Evolutionary conservation across 1,140 invertebrate genomes (phyloP).

Genomic region (Brachionus plicatilis): DNA sequence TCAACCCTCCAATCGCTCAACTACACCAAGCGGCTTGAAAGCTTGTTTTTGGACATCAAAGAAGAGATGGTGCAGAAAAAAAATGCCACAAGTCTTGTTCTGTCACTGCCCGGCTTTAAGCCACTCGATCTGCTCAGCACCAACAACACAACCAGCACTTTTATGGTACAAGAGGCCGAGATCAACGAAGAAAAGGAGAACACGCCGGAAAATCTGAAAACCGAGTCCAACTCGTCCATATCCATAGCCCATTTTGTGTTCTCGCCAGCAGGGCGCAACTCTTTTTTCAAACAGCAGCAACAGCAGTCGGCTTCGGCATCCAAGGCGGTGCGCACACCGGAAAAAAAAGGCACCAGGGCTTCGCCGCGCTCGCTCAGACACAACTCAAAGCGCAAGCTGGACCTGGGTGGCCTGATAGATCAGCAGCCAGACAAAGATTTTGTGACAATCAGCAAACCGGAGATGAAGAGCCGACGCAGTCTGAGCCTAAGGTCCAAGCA

Average conservation of each 20-base stretch:
- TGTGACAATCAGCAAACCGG: constrained; percentile 1
- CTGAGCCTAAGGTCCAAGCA: neutral
- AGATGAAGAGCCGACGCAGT: neutral
- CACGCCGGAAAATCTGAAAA: constrained; percentile 12
- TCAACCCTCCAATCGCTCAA: neutral
- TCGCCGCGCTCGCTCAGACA: constrained; percentile 21
- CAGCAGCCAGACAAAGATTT: constrained; percentile 11
- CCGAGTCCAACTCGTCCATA: neutral
- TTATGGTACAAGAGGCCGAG: neutral
- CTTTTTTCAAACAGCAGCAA: constrained; percentile 1
- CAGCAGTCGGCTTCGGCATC: constrained; percentile 4
- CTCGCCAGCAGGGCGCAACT: constrained; percentile 24
- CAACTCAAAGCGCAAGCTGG: constrained; percentile 26
- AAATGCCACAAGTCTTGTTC: neutral
- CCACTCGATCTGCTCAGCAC: neutral
- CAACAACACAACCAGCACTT: neutral
- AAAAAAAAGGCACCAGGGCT: neutral
- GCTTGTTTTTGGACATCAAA: constrained; percentile 29
- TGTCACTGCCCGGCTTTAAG: constrained; percentile 13
- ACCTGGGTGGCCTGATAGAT: constrained; percentile 22
- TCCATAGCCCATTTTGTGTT: constrained; percentile 23
- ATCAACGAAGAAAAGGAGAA: constrained; percentile 36
- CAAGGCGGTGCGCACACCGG: constrained; percentile 1
- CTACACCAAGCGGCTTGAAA: neutral
- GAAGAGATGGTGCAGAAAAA: constrained; percentile 27